Evolutionary conservation across 2,888 invertebrate genomes (phyloP).

Genomic region (Chrysolina oricalcia): DNA sequence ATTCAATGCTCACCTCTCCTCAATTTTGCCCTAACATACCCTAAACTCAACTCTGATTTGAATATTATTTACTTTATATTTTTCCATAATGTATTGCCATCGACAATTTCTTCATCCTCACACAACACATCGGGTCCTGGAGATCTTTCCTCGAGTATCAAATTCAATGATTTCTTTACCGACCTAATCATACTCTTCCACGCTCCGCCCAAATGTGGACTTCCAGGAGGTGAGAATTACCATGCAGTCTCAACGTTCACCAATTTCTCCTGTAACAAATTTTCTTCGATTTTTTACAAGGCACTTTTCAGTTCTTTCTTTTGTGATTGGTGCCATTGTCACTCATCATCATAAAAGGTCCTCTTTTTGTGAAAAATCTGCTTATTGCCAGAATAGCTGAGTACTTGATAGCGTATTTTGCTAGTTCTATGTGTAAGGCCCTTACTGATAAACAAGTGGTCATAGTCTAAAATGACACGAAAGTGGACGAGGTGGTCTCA

Average conservation of each 20-base stretch:
- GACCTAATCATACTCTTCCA: slow-evolving; percentile 21
- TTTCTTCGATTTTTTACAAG: not conserved
- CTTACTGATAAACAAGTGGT: not conserved
- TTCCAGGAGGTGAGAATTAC: not conserved
- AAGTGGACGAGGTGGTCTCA: not conserved
- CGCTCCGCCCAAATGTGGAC: slow-evolving; percentile 5
- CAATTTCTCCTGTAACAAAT: not conserved
- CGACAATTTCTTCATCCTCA: slow-evolving; percentile 13
- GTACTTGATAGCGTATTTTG: not conserved
- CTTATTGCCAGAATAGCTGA: slow-evolving; percentile 13
- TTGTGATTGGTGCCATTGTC: slow-evolving; percentile 1
- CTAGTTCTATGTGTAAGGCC: not conserved
- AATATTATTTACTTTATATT: too few relatives aligned
- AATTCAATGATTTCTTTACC: too few relatives aligned
- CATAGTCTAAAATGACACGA: not conserved
- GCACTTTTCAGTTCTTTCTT: slow-evolving; percentile 2
- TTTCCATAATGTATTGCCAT: too few relatives aligned
- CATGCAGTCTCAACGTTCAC: slow-evolving; percentile 2
- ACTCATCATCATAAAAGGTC: not conserved
- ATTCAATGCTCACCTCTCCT: too few relatives aligned
- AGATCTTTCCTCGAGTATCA: slow-evolving; percentile 8
- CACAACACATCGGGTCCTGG: slow-evolving; percentile 7
- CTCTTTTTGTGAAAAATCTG: slow-evolving; percentile 13
- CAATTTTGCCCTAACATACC: too few relatives aligned
- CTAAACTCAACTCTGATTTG: too few relatives aligned